Conservation (phyloP, 2,113 vertebrate genomes). For the Gavia stellata region DNA sequence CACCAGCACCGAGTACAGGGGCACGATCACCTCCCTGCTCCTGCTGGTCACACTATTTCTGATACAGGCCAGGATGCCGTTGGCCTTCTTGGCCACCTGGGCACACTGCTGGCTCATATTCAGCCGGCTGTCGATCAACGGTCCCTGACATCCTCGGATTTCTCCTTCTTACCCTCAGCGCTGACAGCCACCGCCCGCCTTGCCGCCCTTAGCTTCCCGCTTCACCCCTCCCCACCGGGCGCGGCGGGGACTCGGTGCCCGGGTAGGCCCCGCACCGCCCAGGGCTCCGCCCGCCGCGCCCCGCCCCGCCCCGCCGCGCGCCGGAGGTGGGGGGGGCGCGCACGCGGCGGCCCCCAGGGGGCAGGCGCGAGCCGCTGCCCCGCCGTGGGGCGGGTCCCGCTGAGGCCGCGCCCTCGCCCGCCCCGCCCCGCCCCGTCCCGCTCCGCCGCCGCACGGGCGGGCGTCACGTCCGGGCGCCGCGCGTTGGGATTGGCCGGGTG, state of each 20-base stretch:
- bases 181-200: neutral
- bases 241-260: no score
- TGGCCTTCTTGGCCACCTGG: no score
- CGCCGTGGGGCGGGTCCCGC: neutral
- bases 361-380: neutral
- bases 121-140: no score
- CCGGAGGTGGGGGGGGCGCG: no score
- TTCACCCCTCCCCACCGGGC: neutral
- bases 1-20: no score
- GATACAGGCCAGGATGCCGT: no score
- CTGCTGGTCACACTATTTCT: no score
- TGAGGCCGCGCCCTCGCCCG: neutral
- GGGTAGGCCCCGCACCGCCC: no score
- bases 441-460: no score
- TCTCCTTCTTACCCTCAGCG: neutral
- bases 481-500: neutral
- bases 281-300: neutral
- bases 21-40: no score
- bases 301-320: no score
- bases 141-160: neutral
- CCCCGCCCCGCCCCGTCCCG: neutral
- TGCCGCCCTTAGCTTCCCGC: neutral
- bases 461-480: neutral
- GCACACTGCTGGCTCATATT: no score
- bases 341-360: neutral